These are phyloP conservation scores for Diplolepis rosae DNA, from an alignment of 2,888 invertebrate genomes.

Conservation along the genomic window DNA sequence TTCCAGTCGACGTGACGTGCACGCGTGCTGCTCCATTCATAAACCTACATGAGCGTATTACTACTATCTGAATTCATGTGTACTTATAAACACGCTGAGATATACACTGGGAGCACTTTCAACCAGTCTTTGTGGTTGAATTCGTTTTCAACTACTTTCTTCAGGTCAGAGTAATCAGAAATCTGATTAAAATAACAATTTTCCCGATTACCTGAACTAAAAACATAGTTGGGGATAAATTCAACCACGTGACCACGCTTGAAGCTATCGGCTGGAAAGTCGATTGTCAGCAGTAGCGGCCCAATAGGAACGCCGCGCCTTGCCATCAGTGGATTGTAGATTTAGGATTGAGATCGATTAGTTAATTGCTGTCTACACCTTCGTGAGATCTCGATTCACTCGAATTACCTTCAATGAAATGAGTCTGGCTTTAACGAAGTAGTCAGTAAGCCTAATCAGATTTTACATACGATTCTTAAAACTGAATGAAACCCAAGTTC, in stretches of 20 bases:
- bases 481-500: slow-evolving; percentile 4
- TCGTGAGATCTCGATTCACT: slow-evolving; percentile 21
- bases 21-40: slow-evolving; percentile 68
- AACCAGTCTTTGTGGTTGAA: too few species aligned
- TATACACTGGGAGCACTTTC: too few species aligned
- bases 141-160: too few species aligned
- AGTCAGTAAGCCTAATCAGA: slow-evolving; percentile 6
- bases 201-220: too few species aligned
- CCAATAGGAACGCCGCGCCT: not conserved
- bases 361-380: slow-evolving; percentile 51
- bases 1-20: slow-evolving; percentile 66
- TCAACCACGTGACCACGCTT: too few species aligned
- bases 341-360: slow-evolving; percentile 54
- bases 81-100: too few species aligned
- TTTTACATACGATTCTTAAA: not conserved
- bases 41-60: slow-evolving; percentile 52
- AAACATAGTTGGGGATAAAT: too few species aligned
- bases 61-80: not conserved
- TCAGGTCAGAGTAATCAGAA: too few species aligned
- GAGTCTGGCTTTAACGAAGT: not conserved
- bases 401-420: slow-evolving; percentile 7
- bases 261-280: slow-evolving; percentile 19
- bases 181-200: too few species aligned
- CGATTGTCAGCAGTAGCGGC: slow-evolving; percentile 18
- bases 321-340: slow-evolving; percentile 37